A percentile compares a stretch with the other conserved stretches of the same genome.
phyloP scores from a whole-genome alignment of 2,888 invertebrate species.

The Eurytoma adleriae region DNA sequence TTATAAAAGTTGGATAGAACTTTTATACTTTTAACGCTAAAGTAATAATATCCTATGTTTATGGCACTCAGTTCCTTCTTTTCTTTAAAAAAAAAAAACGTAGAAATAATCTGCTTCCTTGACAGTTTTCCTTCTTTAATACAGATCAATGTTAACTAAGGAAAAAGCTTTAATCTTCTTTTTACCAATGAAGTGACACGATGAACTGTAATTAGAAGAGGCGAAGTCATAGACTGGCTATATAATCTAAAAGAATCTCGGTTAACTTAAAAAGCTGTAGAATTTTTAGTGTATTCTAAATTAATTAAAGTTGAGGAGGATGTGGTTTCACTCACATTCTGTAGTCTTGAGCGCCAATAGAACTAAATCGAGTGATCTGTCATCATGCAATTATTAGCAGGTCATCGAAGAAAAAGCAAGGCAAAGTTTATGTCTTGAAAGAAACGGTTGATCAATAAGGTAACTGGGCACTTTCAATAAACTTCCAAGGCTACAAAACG shows the following conservation, averaged over 20 bases:
- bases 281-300: too few relatives aligned
- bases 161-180: background rate
- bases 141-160: constrained; percentile 29
- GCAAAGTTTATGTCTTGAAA: constrained; percentile 14
- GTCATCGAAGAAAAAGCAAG: background rate
- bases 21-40: too few relatives aligned
- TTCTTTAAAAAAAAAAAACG: too few relatives aligned
- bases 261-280: too few relatives aligned
- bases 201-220: constrained; percentile 12
- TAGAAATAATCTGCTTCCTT: too few relatives aligned
- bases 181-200: constrained; percentile 2
- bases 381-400: constrained; percentile 19
- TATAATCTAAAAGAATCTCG: too few relatives aligned
- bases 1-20: too few relatives aligned
- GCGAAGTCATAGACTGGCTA: background rate
- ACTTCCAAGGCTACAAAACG: background rate
- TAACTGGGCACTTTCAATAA: constrained; percentile 14
- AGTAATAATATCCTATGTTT: too few relatives aligned
- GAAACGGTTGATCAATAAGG: constrained; percentile 22
- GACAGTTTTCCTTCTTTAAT: background rate
- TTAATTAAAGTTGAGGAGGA: too few relatives aligned
- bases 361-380: background rate
- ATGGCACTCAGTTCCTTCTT: too few relatives aligned
- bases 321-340: too few relatives aligned
- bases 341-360: too few relatives aligned